Evolutionary conservation across 2,888 invertebrate genomes (phyloP).

Genomic region (Nematopogon swammerdamellus): DNA sequence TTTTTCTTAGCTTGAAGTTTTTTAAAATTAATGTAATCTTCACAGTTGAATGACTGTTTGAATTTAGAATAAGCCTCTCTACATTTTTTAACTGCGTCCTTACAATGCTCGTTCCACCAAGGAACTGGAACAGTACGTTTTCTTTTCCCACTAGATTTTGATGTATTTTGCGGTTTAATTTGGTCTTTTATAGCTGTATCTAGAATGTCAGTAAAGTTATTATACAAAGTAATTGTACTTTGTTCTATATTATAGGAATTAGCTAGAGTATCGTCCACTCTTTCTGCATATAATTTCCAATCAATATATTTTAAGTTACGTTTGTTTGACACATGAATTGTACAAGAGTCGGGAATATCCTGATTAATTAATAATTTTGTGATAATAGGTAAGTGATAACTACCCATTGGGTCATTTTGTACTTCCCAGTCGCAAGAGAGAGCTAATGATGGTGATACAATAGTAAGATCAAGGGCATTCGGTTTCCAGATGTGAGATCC

Average conservation of each 20-base stretch:
- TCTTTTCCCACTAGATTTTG: neutral
- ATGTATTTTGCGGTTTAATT: neutral
- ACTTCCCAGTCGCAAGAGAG: constrained; percentile 7
- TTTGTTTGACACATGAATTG: neutral
- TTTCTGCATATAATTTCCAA: constrained; percentile 4
- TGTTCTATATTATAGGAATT: neutral
- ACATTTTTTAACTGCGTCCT: neutral
- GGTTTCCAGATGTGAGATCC: neutral
- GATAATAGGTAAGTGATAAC: constrained; percentile 7
- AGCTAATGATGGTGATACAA: constrained; percentile 6
- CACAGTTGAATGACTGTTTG: neutral
- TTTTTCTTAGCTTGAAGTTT: constrained; percentile 2
- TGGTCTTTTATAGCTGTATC: neutral
- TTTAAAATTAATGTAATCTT: constrained; percentile 1
- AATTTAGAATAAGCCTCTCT: too few species aligned
- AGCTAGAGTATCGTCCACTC: neutral
- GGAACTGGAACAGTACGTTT: neutral
- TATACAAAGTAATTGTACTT: neutral
- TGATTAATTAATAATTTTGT: constrained; percentile 6
- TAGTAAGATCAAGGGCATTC: constrained; percentile 6
- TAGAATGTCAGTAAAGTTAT: neutral
- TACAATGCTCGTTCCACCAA: constrained; percentile 2
- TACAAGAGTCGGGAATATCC: neutral
- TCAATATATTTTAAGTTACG: constrained; percentile 4
- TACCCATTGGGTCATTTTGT: constrained; percentile 5